These are phyloP conservation scores for Gandaritis pyraliata DNA, from an alignment of 2,888 invertebrate genomes.

Conservation along the genomic window DNA sequence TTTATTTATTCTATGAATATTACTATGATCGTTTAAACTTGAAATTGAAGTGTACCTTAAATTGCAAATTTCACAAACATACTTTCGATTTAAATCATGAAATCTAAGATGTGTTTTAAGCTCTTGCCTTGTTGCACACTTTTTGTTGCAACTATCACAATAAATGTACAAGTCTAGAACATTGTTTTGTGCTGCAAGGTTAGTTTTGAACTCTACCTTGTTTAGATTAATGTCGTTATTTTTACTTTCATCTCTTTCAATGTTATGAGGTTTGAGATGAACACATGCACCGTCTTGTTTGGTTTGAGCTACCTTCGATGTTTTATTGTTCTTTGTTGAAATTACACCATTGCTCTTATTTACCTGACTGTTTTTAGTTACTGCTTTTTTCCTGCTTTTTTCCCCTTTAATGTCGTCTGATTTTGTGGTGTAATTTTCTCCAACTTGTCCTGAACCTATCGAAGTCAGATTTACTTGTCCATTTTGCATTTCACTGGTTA, in stretches of 20 bases:
- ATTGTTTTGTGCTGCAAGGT: not conserved
- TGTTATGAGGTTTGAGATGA: not conserved
- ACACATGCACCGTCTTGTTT: not conserved
- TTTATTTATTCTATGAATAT: not conserved
- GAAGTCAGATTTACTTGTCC: not conserved
- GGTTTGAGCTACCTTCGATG: not conserved
- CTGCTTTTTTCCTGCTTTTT: not conserved
- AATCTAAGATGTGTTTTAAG: conserved; percentile 28
- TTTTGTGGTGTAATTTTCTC: not conserved
- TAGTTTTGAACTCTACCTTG: conserved; percentile 1
- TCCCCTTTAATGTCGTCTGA: not conserved
- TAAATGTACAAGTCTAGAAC: conserved; percentile 11
- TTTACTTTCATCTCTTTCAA: not conserved
- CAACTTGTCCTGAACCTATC: not conserved
- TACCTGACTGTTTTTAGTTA: not conserved
- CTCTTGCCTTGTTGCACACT: conserved; percentile 12
- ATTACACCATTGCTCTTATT: not conserved
- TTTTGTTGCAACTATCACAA: conserved; percentile 30
- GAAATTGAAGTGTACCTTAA: conserved; percentile 2
- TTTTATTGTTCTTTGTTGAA: not conserved
- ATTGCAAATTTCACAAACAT: conserved; percentile 26
- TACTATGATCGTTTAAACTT: not conserved
- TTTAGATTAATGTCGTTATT: not conserved
- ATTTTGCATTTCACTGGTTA: not conserved
- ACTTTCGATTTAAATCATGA: conserved; percentile 26